These are phyloP conservation scores for Acrobasis repandana DNA, from an alignment of 2,888 invertebrate species.

Conservation along the genomic window DNA sequence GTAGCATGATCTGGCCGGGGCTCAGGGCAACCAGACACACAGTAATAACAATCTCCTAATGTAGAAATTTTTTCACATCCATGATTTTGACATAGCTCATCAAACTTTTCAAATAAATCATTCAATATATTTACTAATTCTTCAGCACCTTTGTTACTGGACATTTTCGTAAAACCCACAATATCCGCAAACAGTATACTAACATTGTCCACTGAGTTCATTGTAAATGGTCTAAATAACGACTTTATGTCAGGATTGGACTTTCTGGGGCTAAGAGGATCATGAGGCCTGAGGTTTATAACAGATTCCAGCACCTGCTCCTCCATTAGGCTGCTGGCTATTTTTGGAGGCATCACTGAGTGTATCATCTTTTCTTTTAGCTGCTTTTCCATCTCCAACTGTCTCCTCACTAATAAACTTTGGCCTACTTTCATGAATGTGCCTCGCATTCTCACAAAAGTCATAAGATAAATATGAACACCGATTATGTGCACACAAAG, in stretches of 20 bases:
- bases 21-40: conserved; percentile 97
- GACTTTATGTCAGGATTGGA: conserved; percentile 88
- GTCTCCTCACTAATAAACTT: conserved; percentile 93
- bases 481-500: conserved; percentile 96
- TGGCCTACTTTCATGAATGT: conserved; percentile 99
- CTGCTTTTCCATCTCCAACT: conserved; percentile 96
- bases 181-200: conserved; percentile 99
- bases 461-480: conserved; percentile 96
- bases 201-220: conserved; percentile 98
- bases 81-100: conserved; percentile 92
- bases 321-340: conserved; percentile 92
- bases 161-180: conserved; percentile 98
- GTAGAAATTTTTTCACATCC: conserved; percentile 99
- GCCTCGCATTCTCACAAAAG: conserved; percentile 95
- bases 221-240: conserved; percentile 96
- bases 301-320: conserved; percentile 86
- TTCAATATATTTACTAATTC: conserved; percentile 97
- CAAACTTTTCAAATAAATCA: conserved; percentile 97
- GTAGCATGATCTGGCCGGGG: conserved; percentile 95
- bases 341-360: conserved; percentile 98
- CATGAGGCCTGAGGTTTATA: conserved; percentile 77
- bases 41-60: conserved; percentile 96
- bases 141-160: conserved; percentile 97
- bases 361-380: conserved; percentile 98
- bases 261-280: conserved; percentile 69